A percentile compares a stretch with the other conserved stretches of the same genome.
phyloP scores from a whole-genome alignment of 2,797 vertebrate genomes.

The Etheostoma perlongum region DNA sequence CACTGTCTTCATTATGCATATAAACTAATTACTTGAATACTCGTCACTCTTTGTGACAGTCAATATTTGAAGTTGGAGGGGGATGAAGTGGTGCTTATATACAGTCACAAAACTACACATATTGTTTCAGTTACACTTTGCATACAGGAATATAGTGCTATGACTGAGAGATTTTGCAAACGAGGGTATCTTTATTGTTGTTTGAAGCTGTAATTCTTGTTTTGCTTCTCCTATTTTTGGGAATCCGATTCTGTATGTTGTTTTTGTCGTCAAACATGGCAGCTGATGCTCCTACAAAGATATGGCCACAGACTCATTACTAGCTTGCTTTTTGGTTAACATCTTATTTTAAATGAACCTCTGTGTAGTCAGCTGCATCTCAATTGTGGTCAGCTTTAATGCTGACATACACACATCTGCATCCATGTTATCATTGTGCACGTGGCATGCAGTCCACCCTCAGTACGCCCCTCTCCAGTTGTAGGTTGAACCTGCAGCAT shows the following conservation, averaged over 20 bases:
- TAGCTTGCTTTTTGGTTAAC: conserved; percentile 36
- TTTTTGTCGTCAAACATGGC: conserved; percentile 4
- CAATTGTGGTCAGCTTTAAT: conserved; percentile 53
- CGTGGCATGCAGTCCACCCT: conserved; percentile 49
- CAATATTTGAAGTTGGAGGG: conserved; percentile 67
- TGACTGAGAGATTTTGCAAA: neutral
- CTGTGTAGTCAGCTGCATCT: conserved; percentile 66
- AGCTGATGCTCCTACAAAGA: conserved; percentile 18
- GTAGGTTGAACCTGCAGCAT: conserved; percentile 71
- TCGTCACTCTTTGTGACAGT: conserved; percentile 66
- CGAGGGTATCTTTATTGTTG: neutral
- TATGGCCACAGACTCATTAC: conserved; percentile 3
- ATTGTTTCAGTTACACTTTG: conserved; percentile 32
- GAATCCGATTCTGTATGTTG: neutral
- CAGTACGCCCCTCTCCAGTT: conserved; percentile 46
- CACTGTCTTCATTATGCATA: conserved; percentile 71
- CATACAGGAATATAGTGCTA: conserved; percentile 15
- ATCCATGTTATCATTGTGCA: conserved; percentile 63
- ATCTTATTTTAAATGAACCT: conserved; percentile 40
- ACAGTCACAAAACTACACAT: conserved; percentile 36
- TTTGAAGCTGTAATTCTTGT: conserved; percentile 1
- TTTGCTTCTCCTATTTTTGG: neutral
- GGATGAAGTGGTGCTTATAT: conserved; percentile 12
- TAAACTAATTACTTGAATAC: conserved; percentile 65
- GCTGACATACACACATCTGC: conserved; percentile 55